These are phyloP conservation scores for Odontomyia ornata DNA, from an alignment of 2,888 invertebrate genomes.

Conservation along the genomic window DNA sequence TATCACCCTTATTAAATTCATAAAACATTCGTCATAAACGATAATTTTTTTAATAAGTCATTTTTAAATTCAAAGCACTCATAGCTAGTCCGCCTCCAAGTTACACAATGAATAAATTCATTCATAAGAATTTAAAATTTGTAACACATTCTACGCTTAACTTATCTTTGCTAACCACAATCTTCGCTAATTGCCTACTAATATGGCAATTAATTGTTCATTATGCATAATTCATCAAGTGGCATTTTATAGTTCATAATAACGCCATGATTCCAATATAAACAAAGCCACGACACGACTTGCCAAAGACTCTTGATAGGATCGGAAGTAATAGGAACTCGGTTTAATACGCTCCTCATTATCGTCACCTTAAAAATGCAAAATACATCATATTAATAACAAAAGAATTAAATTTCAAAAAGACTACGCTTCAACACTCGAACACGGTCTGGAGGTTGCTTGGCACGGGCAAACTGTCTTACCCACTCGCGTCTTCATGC, in stretches of 20 bases:
- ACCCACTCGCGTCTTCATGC: not conserved
- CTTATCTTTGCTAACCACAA: not conserved
- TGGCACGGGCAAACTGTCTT: not conserved
- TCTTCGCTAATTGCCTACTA: conserved; percentile 14
- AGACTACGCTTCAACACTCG: not conserved
- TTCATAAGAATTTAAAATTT: not conserved
- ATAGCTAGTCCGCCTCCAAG: not conserved
- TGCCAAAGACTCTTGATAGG: not conserved
- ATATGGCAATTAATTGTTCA: conserved; percentile 11
- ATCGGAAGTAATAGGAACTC: conserved; percentile 23
- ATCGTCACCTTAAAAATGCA: conserved; percentile 33
- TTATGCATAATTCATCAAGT: conserved; percentile 30
- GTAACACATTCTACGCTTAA: conserved; percentile 4
- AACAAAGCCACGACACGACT: not conserved
- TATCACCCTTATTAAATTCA: too few relatives aligned
- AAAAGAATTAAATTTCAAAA: conserved; percentile 22
- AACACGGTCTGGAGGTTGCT: too few relatives aligned
- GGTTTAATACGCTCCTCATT: conserved; percentile 19
- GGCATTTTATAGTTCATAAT: not conserved
- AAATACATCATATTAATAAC: conserved; percentile 28
- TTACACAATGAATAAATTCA: not conserved
- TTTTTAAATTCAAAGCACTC: too few relatives aligned
- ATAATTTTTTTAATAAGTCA: too few relatives aligned
- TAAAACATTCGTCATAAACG: too few relatives aligned
- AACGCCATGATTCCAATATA: too few relatives aligned